Conservation (phyloP, 2,797 vertebrate genomes). For the Anas georgica region DNA sequence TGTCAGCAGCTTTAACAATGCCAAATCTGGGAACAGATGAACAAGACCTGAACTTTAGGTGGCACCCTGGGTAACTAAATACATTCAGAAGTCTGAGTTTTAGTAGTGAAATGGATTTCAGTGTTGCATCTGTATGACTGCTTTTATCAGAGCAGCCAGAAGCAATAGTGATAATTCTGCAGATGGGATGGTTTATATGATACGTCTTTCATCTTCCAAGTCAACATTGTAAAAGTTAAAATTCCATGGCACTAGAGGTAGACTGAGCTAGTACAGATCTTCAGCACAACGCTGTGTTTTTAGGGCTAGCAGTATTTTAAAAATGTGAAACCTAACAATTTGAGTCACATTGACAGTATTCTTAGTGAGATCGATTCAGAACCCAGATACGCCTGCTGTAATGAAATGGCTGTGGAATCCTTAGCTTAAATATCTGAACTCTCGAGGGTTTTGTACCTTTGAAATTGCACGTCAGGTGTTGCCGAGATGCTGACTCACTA, state of each 20-base stretch:
- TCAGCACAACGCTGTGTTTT: background rate
- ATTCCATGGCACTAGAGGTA: background rate
- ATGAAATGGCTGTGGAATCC: background rate
- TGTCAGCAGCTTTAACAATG: background rate
- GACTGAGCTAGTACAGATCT: background rate
- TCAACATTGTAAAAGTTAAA: background rate
- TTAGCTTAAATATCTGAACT: background rate
- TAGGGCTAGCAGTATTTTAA: background rate
- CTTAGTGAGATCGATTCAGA: background rate
- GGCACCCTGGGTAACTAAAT: background rate
- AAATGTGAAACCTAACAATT: background rate
- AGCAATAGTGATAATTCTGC: background rate
- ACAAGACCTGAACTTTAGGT: background rate
- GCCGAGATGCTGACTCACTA: background rate
- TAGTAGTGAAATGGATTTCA: background rate
- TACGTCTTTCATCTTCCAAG: background rate
- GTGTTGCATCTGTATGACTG: background rate
- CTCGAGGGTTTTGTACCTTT: background rate
- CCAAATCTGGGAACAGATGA: background rate
- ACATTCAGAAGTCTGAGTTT: background rate
- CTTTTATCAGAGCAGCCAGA: background rate
- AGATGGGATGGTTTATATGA: background rate
- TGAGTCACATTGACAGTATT: too few species aligned
- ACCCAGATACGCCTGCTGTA: background rate
- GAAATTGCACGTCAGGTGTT: background rate